Evolutionary conservation across 2,797 vertebrate genomes (phyloP).

Genomic region (Brachyalestes nurse): DNA sequence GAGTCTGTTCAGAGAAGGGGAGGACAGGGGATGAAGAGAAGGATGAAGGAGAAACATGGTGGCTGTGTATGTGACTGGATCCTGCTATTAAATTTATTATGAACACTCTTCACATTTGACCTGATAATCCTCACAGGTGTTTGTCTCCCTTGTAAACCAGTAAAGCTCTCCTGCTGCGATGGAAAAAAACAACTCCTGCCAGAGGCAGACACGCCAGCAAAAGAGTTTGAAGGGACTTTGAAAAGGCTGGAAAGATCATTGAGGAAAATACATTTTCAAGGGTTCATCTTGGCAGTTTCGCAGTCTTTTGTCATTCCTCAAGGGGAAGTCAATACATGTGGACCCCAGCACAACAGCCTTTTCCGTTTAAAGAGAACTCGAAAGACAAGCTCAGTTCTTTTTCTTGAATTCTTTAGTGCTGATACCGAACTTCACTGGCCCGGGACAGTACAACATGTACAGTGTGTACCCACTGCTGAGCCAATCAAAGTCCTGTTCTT

Average conservation of each 20-base stretch:
- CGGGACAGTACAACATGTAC: slow-evolving; percentile 50
- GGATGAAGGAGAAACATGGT: slow-evolving; percentile 22
- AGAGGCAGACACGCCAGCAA: neutral
- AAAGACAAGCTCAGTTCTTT: slow-evolving; percentile 11
- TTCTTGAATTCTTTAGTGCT: slow-evolving; percentile 34
- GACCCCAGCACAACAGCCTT: neutral
- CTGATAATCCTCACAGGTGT: neutral
- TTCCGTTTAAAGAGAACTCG: slow-evolving; percentile 2
- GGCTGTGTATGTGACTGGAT: neutral
- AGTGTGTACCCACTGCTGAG: slow-evolving; percentile 48
- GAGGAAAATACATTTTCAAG: neutral
- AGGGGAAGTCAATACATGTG: neutral
- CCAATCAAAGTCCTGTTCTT: slow-evolving; percentile 66
- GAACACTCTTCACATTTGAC: slow-evolving; percentile 11
- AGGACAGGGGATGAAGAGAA: slow-evolving; percentile 23
- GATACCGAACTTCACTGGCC: slow-evolving; percentile 46
- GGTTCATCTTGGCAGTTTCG: neutral
- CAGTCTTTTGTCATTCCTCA: neutral
- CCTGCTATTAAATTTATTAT: slow-evolving; percentile 19
- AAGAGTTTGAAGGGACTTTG: neutral
- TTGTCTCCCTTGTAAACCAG: neutral
- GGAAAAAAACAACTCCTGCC: neutral
- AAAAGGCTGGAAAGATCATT: neutral
- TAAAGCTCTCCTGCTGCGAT: neutral
- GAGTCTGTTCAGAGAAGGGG: slow-evolving; percentile 35